Conservation (phyloP, 2,797 vertebrate genomes). For the Acridotheres tristis region DNA sequence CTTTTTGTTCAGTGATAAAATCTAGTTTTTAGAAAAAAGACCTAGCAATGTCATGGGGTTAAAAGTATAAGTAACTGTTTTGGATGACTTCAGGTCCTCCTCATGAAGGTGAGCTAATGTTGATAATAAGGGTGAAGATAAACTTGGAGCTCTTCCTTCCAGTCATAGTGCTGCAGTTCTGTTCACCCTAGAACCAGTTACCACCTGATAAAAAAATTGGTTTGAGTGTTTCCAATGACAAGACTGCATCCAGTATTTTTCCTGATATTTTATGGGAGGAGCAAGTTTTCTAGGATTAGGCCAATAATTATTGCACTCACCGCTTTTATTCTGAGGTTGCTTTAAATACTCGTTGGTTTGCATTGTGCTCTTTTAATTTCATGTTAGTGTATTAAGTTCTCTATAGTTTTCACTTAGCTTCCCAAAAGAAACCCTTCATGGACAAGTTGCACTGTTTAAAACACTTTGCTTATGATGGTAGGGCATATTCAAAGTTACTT, state of each 20-base stretch:
- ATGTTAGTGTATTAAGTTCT: not conserved
- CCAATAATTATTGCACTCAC: not conserved
- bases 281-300: not conserved
- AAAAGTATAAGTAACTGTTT: not conserved
- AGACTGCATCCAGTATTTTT: not conserved
- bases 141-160: not conserved
- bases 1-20: not conserved
- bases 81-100: slow-evolving; percentile 10
- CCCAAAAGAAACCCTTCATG: slow-evolving; percentile 44
- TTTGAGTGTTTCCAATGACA: not conserved
- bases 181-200: not conserved
- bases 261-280: not conserved
- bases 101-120: not conserved
- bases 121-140: not conserved
- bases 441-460: not conserved
- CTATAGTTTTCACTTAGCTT: not conserved
- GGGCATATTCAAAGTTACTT: not conserved
- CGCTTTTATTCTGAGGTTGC: not conserved
- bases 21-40: not conserved
- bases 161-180: not conserved
- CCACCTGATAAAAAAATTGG: not conserved
- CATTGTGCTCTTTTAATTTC: not conserved
- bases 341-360: not conserved
- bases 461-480: not conserved
- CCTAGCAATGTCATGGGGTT: not conserved